phyloP scores from a whole-genome alignment of 2,113 vertebrate genomes.

The Grus americana region DNA sequence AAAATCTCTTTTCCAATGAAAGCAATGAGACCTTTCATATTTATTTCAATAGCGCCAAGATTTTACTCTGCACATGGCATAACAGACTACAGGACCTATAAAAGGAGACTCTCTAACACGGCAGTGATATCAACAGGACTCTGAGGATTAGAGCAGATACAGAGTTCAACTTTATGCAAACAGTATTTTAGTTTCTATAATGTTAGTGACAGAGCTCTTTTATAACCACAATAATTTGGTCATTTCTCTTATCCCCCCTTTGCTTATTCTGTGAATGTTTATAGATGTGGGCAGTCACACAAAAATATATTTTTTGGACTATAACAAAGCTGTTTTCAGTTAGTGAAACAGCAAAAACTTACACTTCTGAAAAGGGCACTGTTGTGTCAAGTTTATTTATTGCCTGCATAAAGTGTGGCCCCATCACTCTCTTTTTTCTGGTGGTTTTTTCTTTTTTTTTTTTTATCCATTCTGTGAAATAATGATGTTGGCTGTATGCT shows the following conservation, averaged over 20 bases:
- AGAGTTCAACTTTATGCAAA: not conserved
- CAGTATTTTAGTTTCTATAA: not conserved
- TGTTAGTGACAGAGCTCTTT: not conserved
- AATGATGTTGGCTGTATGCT: not conserved
- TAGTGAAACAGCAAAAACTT: not conserved
- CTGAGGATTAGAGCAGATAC: not conserved
- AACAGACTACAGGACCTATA: not conserved
- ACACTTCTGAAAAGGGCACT: conserved; percentile 6
- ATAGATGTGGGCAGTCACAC: not conserved
- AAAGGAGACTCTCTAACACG: not conserved
- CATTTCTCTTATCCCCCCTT: not conserved
- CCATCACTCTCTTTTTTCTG: not conserved
- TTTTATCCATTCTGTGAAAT: not conserved
- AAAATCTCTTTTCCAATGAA: not conserved
- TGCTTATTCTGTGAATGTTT: conserved; percentile 13
- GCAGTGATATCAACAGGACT: not conserved
- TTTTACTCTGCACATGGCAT: not conserved
- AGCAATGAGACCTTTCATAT: not conserved
- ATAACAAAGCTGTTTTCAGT: not conserved
- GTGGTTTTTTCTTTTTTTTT: not conserved
- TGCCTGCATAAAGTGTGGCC: not conserved
- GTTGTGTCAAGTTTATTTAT: conserved; percentile 19
- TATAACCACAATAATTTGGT: not conserved
- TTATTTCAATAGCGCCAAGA: not conserved
- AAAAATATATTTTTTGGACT: not conserved